Conservation (phyloP, 2,888 invertebrate species). For the Sesamia inferens region DNA sequence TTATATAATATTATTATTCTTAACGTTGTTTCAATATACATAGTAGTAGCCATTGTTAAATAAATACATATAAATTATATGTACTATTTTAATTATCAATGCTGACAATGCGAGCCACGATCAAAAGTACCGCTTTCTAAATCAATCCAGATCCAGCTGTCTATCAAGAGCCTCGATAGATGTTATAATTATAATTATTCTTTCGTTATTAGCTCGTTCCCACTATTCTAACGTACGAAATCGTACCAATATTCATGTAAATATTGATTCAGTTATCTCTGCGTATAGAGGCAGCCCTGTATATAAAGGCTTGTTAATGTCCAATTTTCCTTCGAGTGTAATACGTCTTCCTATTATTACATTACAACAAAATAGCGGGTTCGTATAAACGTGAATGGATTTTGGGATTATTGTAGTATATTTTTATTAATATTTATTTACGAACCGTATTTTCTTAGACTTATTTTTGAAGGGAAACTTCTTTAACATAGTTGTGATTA, state of each 20-base stretch:
- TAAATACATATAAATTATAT: too few species aligned
- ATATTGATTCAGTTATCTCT: conserved; percentile 28
- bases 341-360: conserved; percentile 1
- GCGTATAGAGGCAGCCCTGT: background rate
- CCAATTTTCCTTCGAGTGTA: conserved; percentile 15
- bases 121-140: too few species aligned
- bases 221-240: background rate
- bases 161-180: too few species aligned
- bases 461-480: background rate
- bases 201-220: too few species aligned
- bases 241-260: background rate
- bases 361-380: background rate
- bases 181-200: too few species aligned
- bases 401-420: background rate
- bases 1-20: conserved; percentile 11
- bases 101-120: too few species aligned
- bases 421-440: background rate
- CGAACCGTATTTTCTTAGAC: background rate
- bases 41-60: too few species aligned
- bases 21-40: background rate
- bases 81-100: too few species aligned
- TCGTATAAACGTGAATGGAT: background rate
- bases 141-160: too few species aligned
- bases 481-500: too few species aligned
- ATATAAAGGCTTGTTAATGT: conserved; percentile 26